phyloP scores from a whole-genome alignment of 1,140 invertebrate genomes.

The Melitaea cinxia region DNA sequence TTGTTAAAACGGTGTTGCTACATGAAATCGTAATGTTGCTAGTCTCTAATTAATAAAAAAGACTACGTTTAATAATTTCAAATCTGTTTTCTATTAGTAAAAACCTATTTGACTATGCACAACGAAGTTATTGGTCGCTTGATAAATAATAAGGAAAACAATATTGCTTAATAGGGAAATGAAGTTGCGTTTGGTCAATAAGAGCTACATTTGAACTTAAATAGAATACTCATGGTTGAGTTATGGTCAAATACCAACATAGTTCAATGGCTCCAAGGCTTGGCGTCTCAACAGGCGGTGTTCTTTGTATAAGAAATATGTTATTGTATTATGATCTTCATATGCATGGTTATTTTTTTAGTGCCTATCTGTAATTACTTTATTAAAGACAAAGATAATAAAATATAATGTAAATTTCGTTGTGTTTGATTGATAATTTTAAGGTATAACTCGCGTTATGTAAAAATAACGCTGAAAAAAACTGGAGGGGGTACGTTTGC shows the following conservation, averaged over 20 bases:
- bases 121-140: background rate
- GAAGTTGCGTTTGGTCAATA: background rate
- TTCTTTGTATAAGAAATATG: slow-evolving; percentile 73
- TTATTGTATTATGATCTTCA: slow-evolving; percentile 76
- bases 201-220: background rate
- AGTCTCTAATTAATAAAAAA: no score
- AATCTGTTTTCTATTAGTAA: no score
- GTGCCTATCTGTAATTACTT: slow-evolving; percentile 80
- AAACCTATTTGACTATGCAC: background rate
- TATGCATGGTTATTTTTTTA: slow-evolving; percentile 81
- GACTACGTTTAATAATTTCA: no score
- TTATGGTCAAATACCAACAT: slow-evolving; percentile 5
- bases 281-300: slow-evolving; percentile 43
- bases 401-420: slow-evolving; percentile 72
- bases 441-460: background rate
- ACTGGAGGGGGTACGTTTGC: no score
- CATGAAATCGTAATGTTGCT: no score
- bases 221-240: slow-evolving; percentile 14
- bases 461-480: no score
- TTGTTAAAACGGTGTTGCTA: background rate
- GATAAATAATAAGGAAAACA: background rate
- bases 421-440: slow-evolving; percentile 37
- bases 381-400: slow-evolving; percentile 81
- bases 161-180: background rate
- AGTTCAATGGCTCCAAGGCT: background rate